Evolutionary conservation across 1,140 invertebrate species (phyloP).

Genomic region (Drosophila nebulosa): DNA sequence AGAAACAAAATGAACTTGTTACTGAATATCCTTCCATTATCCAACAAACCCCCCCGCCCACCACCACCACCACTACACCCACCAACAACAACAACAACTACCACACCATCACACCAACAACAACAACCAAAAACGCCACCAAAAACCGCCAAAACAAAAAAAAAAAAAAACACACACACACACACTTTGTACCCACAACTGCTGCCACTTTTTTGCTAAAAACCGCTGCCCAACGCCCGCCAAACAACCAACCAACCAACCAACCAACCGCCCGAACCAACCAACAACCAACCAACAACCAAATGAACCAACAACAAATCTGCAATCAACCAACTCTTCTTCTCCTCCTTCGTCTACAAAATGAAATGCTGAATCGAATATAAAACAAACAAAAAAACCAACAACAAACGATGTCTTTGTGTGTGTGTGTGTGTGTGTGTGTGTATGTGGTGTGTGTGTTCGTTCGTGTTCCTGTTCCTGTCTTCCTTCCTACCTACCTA

Average conservation of each 20-base stretch:
- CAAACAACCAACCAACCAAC: constrained; percentile 49
- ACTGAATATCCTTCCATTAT: constrained; percentile 80
- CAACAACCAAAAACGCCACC: constrained; percentile 31
- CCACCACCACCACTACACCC: constrained; percentile 7
- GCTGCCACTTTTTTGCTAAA: constrained; percentile 75
- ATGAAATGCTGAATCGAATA: constrained; percentile 47
- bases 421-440: constrained; percentile 24
- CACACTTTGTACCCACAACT: constrained; percentile 48
- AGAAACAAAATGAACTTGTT: constrained; percentile 71
- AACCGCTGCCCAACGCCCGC: constrained; percentile 51
- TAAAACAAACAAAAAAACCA: constrained; percentile 32
- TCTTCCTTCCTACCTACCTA: constrained; percentile 77
- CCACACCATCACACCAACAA: constrained; percentile 7
- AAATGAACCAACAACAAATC: constrained; percentile 30
- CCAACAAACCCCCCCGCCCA: constrained; percentile 49
- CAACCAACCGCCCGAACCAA: constrained; percentile 48
- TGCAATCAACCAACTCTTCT: constrained; percentile 26
- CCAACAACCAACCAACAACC: constrained; percentile 42
- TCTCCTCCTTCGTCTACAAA: constrained; percentile 25
- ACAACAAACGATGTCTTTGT: constrained; percentile 34
- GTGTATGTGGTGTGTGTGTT: constrained; percentile 21
- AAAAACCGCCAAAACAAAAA: constrained; percentile 29
- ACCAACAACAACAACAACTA: constrained; percentile 8
- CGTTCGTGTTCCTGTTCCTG: constrained; percentile 34
- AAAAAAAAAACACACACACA: not conserved